Conservation (phyloP, 2,888 invertebrate species). For the Phalera bucephala region DNA sequence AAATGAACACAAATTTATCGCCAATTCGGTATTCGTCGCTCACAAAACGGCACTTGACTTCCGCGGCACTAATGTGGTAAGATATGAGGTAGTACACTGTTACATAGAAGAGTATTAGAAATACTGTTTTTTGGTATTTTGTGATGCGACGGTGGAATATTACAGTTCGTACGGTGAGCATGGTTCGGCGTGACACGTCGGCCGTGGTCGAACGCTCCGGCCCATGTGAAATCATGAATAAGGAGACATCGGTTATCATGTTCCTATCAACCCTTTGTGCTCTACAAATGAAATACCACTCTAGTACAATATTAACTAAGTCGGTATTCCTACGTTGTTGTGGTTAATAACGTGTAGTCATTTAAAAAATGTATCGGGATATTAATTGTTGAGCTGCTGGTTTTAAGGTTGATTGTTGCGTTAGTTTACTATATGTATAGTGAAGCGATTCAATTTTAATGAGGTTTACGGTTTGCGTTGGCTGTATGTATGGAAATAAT, state of each 20-base stretch:
- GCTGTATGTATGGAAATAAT: no score
- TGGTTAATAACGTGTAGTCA: no score
- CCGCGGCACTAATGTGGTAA: slow-evolving; percentile 35
- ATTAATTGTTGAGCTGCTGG: no score
- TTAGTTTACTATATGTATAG: no score
- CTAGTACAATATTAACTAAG: no score
- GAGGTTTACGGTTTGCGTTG: no score
- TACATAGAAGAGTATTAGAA: slow-evolving; percentile 42
- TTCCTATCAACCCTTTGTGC: slow-evolving; percentile 4
- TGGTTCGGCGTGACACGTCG: slow-evolving; percentile 32
- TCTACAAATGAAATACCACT: not conserved
- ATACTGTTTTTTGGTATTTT: slow-evolving; percentile 44
- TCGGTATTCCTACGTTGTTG: no score
- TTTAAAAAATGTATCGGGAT: no score
- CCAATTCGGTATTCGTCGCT: slow-evolving; percentile 48
- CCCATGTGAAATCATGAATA: slow-evolving; percentile 36
- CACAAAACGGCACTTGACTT: slow-evolving; percentile 40
- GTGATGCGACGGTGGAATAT: slow-evolving; percentile 54
- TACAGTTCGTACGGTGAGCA: slow-evolving; percentile 34
- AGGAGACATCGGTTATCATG: no score
- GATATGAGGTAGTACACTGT: slow-evolving; percentile 41
- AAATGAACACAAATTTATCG: slow-evolving; percentile 50
- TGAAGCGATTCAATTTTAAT: no score
- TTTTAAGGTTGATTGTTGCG: no score
- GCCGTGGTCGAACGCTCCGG: slow-evolving; percentile 37